phyloP scores from a whole-genome alignment of 2,888 invertebrate genomes.

The Masnerella sp. region DNA sequence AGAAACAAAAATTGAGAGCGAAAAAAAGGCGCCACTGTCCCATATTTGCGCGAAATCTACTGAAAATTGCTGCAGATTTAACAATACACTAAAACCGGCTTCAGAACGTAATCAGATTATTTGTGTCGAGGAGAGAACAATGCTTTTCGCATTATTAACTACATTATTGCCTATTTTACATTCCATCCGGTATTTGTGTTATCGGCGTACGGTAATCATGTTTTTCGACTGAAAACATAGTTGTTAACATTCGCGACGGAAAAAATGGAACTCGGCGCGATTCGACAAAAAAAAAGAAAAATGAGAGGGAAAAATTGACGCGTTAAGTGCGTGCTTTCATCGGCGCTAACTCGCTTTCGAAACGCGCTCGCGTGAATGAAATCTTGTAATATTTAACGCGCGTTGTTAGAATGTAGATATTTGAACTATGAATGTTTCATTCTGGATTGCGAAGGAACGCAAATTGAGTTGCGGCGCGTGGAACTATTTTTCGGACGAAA shows the following conservation, averaged over 20 bases:
- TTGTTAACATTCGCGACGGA: conserved; percentile 23
- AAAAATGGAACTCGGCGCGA: neutral
- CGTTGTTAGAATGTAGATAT: neutral
- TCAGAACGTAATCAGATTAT: conserved; percentile 41
- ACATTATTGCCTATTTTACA: conserved; percentile 47
- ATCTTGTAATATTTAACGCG: conserved; percentile 7
- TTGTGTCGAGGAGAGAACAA: conserved; percentile 36
- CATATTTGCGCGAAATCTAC: conserved; percentile 27
- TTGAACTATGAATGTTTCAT: conserved; percentile 5
- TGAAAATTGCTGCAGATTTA: conserved; percentile 38
- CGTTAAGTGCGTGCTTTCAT: neutral
- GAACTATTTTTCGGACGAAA: neutral
- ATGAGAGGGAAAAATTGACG: neutral
- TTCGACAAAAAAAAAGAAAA: neutral
- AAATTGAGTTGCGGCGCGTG: conserved; percentile 17
- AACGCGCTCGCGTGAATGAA: neutral
- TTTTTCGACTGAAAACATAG: conserved; percentile 23
- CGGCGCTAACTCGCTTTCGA: neutral
- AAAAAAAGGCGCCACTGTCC: conserved; percentile 9
- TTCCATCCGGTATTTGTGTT: conserved; percentile 24
- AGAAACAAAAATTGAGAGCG: conserved; percentile 24
- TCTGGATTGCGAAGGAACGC: conserved; percentile 5
- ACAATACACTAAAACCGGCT: conserved; percentile 35
- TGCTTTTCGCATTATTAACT: conserved; percentile 48
- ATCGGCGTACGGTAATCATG: conserved; percentile 30